Evolutionary conservation across 2,113 vertebrate species (phyloP), one percentile per base, ranked within the genome.

Genomic region (Camelus dromedarius): DNA sequence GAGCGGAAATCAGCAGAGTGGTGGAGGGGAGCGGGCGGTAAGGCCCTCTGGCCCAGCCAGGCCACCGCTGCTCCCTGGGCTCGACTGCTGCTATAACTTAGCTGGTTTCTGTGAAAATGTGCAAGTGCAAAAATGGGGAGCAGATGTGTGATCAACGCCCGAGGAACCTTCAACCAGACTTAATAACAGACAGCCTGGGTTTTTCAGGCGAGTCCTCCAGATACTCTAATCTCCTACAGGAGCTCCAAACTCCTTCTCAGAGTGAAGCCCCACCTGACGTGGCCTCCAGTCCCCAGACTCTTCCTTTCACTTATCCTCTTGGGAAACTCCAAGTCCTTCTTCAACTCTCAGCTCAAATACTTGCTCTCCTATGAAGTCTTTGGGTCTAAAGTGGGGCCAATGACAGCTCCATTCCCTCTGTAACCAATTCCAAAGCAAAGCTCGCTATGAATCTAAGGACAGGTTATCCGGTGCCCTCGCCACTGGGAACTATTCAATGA

Each of bases 301-400:
- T 22, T 24, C 35, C 52, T 75, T 82, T 76, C 38, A 42, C 20
- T 84, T n/a, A 58, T 87, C 35, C 16, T 84, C 52, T 66, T 58
- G 24, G 58, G 79, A 97, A 96, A 72, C 30, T 72, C 26, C 54
- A 89, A 79, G 73, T 32, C 30, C 38, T 83, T 86, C 42, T 35
- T 73, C 52, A 85, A 76, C 58, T 60, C 64, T 80, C 62, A 93
- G 19, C 20, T 64, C 62, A 90, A 54, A 56, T 10, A 35, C 15
- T n/a, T 86, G 32, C 24, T 83, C 11, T 22, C 62, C 16, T 79
- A 42, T 56, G 35, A 85, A 62, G 46, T 38, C 56, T 75, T n/a
- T 52, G 18, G 38, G 22, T 46, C 62, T 79, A 38, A 38, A 58
- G 18, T 0, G 1, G 50, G 8, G 2, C n/a, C 54, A 66, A 6